phyloP scores from a whole-genome alignment of 2,888 invertebrate species.

The Penaeus monodon region DNA sequence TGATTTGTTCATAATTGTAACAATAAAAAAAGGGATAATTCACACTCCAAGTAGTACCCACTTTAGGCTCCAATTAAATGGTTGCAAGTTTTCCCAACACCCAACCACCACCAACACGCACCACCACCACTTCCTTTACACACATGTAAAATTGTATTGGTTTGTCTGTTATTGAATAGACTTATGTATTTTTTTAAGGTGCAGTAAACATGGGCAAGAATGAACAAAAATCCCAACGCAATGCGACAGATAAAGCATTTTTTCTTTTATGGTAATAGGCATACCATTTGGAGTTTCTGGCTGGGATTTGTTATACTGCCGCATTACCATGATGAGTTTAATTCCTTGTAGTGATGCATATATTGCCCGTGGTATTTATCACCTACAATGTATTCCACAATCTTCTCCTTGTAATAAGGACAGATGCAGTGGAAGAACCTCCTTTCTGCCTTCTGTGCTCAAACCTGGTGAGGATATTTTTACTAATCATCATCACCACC shows the following conservation, averaged over 20 bases:
- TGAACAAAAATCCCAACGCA: constrained; percentile 37
- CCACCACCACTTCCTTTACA: too few relatives aligned
- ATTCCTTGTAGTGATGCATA: constrained; percentile 67
- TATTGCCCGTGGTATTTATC: constrained; percentile 67
- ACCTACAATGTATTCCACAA: constrained; percentile 69
- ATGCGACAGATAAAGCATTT: constrained; percentile 42
- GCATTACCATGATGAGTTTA: constrained; percentile 66
- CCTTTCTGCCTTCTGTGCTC: constrained; percentile 68
- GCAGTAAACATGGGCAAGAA: constrained; percentile 27
- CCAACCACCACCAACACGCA: too few relatives aligned
- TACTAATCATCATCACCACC: background rate
- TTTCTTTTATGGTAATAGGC: constrained; percentile 67
- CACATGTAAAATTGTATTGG: too few relatives aligned
- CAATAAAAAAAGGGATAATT: too few relatives aligned
- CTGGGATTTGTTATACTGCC: constrained; percentile 68
- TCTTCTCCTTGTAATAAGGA: constrained; percentile 68
- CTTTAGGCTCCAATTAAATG: too few relatives aligned
- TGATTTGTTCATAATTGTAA: too few relatives aligned
- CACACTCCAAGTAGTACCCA: too few relatives aligned
- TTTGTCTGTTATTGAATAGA: too few relatives aligned
- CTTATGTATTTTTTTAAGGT: too few relatives aligned
- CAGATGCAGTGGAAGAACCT: constrained; percentile 68
- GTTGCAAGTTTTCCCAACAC: too few relatives aligned
- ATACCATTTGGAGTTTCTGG: constrained; percentile 68
- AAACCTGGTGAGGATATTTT: constrained; percentile 66